Base-by-base conservation (phyloP, 2,113 vertebrate species). In the Xenotilapia caudafasciata region DNA sequence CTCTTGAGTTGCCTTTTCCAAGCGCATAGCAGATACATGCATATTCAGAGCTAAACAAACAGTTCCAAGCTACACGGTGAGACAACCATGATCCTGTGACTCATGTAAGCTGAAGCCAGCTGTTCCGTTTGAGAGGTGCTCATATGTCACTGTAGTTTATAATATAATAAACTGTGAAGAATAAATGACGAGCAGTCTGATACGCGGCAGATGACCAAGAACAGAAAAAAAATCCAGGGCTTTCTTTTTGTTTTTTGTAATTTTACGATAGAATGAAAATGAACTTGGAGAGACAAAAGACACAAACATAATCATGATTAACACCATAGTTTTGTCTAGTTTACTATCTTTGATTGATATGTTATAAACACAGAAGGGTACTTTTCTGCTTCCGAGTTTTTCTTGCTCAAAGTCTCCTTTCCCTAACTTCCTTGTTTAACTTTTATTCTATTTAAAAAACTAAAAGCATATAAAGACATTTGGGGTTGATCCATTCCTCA, bases 11-110 rank as follows among this genome's bases (percentile, higher is more conserved):
- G n/a, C 6, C 21, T 35, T 83, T 77, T 35, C 10, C 19, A 47
- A 54, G 23, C 31, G 42, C 11, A 49, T 84, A 77, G 23, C 62
- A 42, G 26, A 80, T 19, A 55, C 87, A 85, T 91, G 86, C 88
- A 90, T 21, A 83, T 80, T 49, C 42, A 79, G 75, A 40, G 9
- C 38, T 55, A 26, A 77, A 33, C 26, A 77, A 51, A 77, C 9
- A 33, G 19, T 15, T 49, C 31, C 21, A 62, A 77, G 26, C n/a
- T n/a, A 47, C 35, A 19, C 4, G 14, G 31, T n/a, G 54, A 26
- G 15, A 35, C 31, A 14, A n/a, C 26, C 31, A 4, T 35, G 26
- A 23, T 62, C 42, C 9, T n/a, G 15, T 53, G 21, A 79, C 17
- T 65, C 62, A 68, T 47, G 3, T 42, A 4, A 47, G 55, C 73